These are phyloP conservation scores for Monoplex corrugatus DNA, from an alignment of 2,888 invertebrate genomes.

Conservation along the genomic window DNA sequence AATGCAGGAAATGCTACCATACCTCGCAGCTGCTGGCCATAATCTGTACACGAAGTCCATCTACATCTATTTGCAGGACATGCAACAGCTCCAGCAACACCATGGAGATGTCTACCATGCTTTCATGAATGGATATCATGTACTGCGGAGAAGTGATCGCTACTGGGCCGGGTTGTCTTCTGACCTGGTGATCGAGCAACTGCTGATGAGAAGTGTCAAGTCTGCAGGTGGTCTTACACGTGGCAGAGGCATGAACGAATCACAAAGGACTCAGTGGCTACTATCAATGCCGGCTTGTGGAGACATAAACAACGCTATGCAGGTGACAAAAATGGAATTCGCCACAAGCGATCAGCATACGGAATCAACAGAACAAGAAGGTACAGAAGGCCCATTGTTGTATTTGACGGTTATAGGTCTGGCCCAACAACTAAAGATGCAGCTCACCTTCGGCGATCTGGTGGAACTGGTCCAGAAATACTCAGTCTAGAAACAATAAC, in stretches of 20 bases:
- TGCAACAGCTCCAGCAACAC: background rate
- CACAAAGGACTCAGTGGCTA: slow-evolving; percentile 27
- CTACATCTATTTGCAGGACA: background rate
- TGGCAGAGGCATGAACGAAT: slow-evolving; percentile 44
- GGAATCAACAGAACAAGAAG: background rate
- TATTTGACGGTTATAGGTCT: slow-evolving; percentile 60
- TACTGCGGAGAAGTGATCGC: slow-evolving; percentile 44
- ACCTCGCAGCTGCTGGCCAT: slow-evolving; percentile 5
- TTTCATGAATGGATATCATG: slow-evolving; percentile 53
- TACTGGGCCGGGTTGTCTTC: slow-evolving; percentile 50
- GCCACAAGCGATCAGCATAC: slow-evolving; percentile 42
- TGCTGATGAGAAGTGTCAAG: slow-evolving; percentile 60
- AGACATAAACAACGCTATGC: slow-evolving; percentile 39
- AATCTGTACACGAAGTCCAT: background rate
- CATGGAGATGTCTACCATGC: background rate
- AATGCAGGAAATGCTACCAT: background rate
- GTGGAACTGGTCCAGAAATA: slow-evolving; percentile 48
- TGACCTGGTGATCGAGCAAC: slow-evolving; percentile 39
- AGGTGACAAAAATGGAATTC: slow-evolving; percentile 6
- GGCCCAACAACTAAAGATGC: slow-evolving; percentile 54
- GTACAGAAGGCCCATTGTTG: slow-evolving; percentile 47
- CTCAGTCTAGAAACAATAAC: slow-evolving; percentile 58
- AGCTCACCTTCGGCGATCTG: slow-evolving; percentile 52
- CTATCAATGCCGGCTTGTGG: slow-evolving; percentile 47
- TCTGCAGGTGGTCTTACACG: slow-evolving; percentile 42